phyloP scores from a whole-genome alignment of 2,888 invertebrate species.

The Dryobotodes eremita region DNA sequence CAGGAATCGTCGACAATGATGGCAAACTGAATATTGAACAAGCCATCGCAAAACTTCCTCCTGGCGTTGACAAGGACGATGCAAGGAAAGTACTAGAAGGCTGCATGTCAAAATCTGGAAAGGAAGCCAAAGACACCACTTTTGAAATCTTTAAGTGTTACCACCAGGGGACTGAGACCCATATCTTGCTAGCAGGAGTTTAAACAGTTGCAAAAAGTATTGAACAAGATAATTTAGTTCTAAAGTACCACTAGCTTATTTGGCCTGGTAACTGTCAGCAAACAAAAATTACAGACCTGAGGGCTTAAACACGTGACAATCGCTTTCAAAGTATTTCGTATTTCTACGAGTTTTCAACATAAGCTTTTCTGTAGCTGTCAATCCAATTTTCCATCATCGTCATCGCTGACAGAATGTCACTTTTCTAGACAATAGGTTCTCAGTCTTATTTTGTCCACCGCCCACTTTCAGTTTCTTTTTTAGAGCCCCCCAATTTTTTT shows the following conservation, averaged over 20 bases:
- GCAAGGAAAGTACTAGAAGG: constrained; percentile 82
- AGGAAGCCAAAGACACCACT: constrained; percentile 82
- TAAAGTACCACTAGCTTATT: too few relatives aligned
- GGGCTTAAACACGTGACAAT: background rate
- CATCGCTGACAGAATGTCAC: background rate
- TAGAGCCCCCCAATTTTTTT: too few relatives aligned
- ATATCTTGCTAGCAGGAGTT: constrained; percentile 66
- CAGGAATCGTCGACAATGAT: constrained; percentile 78
- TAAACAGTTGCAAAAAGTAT: constrained; percentile 13
- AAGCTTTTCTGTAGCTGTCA: background rate
- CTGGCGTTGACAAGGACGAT: constrained; percentile 80
- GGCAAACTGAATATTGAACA: constrained; percentile 85
- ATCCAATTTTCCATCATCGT: background rate
- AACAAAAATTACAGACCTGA: background rate
- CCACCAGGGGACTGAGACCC: constrained; percentile 80
- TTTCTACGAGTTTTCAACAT: background rate
- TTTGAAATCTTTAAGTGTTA: constrained; percentile 87
- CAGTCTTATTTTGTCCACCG: too few relatives aligned
- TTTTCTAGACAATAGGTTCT: background rate
- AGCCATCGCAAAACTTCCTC: constrained; percentile 82
- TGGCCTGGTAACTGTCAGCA: background rate
- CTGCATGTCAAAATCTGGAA: constrained; percentile 83
- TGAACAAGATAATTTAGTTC: constrained; percentile 31
- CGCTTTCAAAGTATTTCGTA: background rate
- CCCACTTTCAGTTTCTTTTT: too few relatives aligned